These are phyloP conservation scores for Vandiemenella viatica DNA, from an alignment of 2,888 invertebrate genomes.

Conservation along the genomic window DNA sequence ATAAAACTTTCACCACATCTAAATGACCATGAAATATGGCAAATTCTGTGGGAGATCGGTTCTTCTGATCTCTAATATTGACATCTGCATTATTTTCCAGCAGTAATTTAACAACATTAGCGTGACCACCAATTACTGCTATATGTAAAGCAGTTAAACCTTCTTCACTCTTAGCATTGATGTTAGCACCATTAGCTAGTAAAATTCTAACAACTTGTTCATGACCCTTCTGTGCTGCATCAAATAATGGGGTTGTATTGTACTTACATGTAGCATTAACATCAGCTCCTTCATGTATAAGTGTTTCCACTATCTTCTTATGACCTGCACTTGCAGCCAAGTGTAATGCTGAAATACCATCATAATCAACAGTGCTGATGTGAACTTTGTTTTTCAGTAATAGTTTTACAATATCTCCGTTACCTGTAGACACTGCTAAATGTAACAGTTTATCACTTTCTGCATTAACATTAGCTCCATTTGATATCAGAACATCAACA, in stretches of 20 bases:
- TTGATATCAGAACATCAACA: conserved; percentile 1
- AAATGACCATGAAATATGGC: conserved; percentile 20
- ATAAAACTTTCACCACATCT: conserved; percentile 15
- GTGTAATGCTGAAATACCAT: background rate
- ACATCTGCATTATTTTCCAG: conserved; percentile 6
- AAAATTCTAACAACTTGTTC: conserved; percentile 15
- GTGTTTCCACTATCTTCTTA: background rate
- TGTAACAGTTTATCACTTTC: conserved; percentile 1
- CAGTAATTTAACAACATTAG: background rate
- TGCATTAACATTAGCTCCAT: conserved; percentile 8
- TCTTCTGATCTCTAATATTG: background rate
- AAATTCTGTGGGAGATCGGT: conserved; percentile 16
- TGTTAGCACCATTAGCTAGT: conserved; percentile 12
- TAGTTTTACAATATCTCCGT: conserved; percentile 1
- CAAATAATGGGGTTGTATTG: conserved; percentile 19
- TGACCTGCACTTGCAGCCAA: background rate
- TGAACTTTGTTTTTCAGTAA: conserved; percentile 11
- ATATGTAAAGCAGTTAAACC: conserved; percentile 9
- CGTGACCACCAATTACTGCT: conserved; percentile 3
- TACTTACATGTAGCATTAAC: conserved; percentile 9
- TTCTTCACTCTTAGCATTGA: conserved; percentile 8
- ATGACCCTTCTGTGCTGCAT: conserved; percentile 20
- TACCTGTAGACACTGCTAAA: background rate
- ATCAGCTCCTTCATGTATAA: background rate
- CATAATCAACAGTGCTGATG: background rate